Evolutionary conservation across 2,797 vertebrate species (phyloP).

Genomic region (Tapirus indicus): DNA sequence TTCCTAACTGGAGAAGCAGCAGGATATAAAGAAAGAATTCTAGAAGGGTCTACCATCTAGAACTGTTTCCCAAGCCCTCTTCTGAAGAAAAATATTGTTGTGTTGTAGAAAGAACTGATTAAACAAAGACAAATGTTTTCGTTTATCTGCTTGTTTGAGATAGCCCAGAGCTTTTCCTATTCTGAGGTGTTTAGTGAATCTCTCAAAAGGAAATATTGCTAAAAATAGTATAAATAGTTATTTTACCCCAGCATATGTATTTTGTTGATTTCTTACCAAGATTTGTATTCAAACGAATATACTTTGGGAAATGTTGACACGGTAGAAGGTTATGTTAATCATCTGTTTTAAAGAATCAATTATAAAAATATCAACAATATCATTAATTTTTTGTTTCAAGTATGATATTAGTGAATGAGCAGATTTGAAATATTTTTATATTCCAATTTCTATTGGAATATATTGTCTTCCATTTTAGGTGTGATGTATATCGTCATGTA

Average conservation of each 20-base stretch:
- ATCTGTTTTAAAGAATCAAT: neutral
- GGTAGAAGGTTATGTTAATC: neutral
- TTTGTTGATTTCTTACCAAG: slow-evolving; percentile 29
- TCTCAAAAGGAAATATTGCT: neutral
- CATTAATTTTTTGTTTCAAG: slow-evolving; percentile 19
- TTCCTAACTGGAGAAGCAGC: slow-evolving; percentile 43
- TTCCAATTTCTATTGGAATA: neutral
- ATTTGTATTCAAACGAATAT: neutral
- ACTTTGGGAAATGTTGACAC: neutral
- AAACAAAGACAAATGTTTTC: slow-evolving; percentile 4
- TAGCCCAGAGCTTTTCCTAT: neutral
- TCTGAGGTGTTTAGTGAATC: neutral
- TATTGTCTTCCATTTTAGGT: neutral
- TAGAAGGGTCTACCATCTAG: neutral
- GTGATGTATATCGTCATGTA: neutral
- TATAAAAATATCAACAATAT: neutral
- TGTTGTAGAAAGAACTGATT: neutral
- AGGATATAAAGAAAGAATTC: slow-evolving; percentile 22
- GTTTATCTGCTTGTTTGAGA: slow-evolving; percentile 34
- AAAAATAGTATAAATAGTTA: neutral
- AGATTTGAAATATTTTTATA: slow-evolving; percentile 7
- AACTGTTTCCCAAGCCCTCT: neutral
- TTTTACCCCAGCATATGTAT: neutral
- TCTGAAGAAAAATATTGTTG: slow-evolving; percentile 14
- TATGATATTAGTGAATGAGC: neutral